Evolutionary conservation across 2,797 vertebrate species (phyloP), one percentile per base, ranked within the genome.

Genomic region (Lepidocolaptes lacrymiger): DNA sequence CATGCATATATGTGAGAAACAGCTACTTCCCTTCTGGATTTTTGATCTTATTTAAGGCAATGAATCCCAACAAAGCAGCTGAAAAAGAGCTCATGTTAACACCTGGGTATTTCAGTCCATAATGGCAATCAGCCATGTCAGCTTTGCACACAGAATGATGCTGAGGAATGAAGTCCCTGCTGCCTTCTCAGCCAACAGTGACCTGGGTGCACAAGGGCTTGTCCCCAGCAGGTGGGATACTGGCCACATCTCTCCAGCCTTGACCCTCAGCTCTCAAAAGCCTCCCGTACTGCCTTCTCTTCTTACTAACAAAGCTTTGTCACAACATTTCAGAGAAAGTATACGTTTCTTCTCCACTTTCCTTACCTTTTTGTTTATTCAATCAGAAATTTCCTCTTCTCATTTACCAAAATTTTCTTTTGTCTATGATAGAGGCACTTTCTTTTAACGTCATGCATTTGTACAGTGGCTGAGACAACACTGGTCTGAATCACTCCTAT

Each of bases 51-150:
- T 20, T 54, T 41, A 59, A 64, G 34, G 49, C 28, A 61, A 28
- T 21, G 34, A 58, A 62, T 56, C 41, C 32, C 0, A 0, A 44
- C 0, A 0, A 52, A 71, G 68, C 3, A 69, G 36, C 23, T 64
- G 67, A 91, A 19, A 32, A 41, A 71, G 17, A 55, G 24, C 2
- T 75, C 20, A 14, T 15, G 14, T 62, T 77, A 75, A n/a, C 30
- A 63, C 10, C 12, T 48, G 9, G 10, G 10, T 51, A 46, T 52
- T 84, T 80, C 55, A 77, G 37, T 49, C 28, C 18, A 15, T 12
- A 48, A 27, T 4, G 37, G 20, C 16, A 67, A 37, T n/a, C 7
- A 17, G 28, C 16, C 49, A 63, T 77, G 32, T 34, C 39, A 88
- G 36, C 34, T 80, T 55, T 55, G 41, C 62, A 56, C 12, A 23